Evolutionary conservation across 2,113 vertebrate genomes (phyloP), one percentile per base, ranked within the genome.

Genomic region (Corythoichthys intestinalis): DNA sequence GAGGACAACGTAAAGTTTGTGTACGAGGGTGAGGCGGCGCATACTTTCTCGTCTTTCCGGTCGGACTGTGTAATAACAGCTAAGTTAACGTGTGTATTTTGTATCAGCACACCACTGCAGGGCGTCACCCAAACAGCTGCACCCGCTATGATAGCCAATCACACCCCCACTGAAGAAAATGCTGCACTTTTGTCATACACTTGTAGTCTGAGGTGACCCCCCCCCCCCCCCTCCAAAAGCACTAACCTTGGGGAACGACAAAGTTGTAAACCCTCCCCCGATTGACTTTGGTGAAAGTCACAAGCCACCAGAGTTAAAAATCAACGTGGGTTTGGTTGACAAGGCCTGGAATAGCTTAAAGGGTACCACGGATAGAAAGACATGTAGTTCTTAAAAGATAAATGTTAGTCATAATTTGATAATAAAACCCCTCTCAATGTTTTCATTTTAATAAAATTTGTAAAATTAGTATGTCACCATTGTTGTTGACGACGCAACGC

Each of bases 1-100:
- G 92, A 96, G 81, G 95, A 97, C 80, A 98, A 97, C 0, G 95
- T 97, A 66, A 93, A 90, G 69, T 97, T 98, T 61, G 71, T 96
- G 20, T 92, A 93, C 0, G 92, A 95, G 83, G 94, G 96, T 96
- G 84, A 91, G 86, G 8, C 15, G 59, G n/a, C 58, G 12, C 35
- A 41, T 11, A 41, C 58, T 61, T 56, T 56, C 34, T 37, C 34
- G 34, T 37, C 56, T 58, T 37, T 37, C 34, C 35, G 2, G 28
- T 61, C 50, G 10, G 59, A 63, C 71, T 34, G 11, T 71, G 63
- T 70, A 67, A 75, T 59, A 12, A 20, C 1, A 2, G 68, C 62
- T 56, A 68, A 44, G 17, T 9, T 11, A 20, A 35, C 20, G 2
- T 3, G 6, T 50, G 47, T 17, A 2, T 65, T 50, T 65, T 34